Percentiles rank a stretch among this genome's conserved stretches.
phyloP scores from a whole-genome alignment of 2,888 invertebrate genomes.

The Iphiclides podalirius region DNA sequence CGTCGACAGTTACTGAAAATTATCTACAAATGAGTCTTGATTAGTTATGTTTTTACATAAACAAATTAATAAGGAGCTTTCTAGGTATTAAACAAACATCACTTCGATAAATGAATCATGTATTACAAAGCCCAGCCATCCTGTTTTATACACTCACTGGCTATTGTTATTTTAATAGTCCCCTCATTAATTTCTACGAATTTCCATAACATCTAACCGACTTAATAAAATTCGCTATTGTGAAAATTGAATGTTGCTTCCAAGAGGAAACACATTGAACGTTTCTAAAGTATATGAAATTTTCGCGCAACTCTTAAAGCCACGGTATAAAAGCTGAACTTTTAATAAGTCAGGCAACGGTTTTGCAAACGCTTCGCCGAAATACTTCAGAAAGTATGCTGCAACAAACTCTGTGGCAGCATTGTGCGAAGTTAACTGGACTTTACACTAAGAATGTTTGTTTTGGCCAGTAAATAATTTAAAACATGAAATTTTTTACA shows the following conservation, averaged over 20 bases:
- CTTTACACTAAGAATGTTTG: constrained; percentile 4
- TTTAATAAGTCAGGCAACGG: constrained; percentile 20
- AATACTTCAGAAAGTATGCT: constrained; percentile 13
- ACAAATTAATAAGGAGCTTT: too few species aligned
- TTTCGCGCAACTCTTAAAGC: constrained; percentile 12
- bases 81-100: too few species aligned
- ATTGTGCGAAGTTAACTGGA: constrained; percentile 14
- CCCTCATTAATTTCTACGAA: too few species aligned
- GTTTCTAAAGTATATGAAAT: constrained; percentile 16
- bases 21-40: too few species aligned
- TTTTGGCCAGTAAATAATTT: too few species aligned
- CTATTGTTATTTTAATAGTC: too few species aligned
- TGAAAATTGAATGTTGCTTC: not conserved
- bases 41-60: too few species aligned
- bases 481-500: too few species aligned
- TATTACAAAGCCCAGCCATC: too few species aligned
- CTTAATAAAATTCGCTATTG: not conserved
- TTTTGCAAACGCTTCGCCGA: constrained; percentile 12
- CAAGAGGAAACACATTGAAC: constrained; percentile 16
- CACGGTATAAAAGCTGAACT: constrained; percentile 18
- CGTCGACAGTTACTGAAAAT: too few species aligned
- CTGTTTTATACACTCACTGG: too few species aligned
- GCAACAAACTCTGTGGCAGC: constrained; percentile 4
- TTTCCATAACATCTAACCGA: not conserved
- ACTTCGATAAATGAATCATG: too few species aligned